Evolutionary conservation across 2,113 vertebrate genomes (phyloP), one percentile per base, ranked within the genome.

Genomic region (Alaudala cheleensis): DNA sequence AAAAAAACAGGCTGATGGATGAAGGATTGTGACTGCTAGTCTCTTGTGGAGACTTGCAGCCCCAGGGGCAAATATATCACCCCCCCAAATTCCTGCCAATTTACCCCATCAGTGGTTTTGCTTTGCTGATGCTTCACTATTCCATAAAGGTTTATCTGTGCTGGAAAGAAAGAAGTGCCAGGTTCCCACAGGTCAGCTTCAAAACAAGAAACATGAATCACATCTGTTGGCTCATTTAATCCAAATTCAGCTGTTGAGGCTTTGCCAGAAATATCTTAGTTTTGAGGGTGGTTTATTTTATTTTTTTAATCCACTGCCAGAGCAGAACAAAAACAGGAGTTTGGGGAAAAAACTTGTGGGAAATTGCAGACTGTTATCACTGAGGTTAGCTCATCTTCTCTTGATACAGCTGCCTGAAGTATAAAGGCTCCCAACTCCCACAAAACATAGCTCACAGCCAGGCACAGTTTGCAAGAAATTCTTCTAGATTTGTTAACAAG

Each of bases 191-290:
- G 66, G 67, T 86, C 33, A 12, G 3, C 50, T 93, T 89, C 69
- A 86, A 87, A 93, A 34, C 29, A 77, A 81, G 78, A 76, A 87
- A 73, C 70, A 66, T 29, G 33, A 73, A 81, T 70, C 31, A 34
- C 62, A 50, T 79, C 62, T 82, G 26, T 79, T 86, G 61, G 34
- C 23, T 50, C 33, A 28, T 65, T 94, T 33, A n/a, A 51, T 86
- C 40, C 33, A 42, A 81, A 65, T 58, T 73, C 40, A 89, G 37
- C 57, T 70, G n/a, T 28, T 50, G 39, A 65, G 39, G 23, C 37
- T 94, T 78, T 93, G n/a, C n/a, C 79, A 86, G 78, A 83, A 67
- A 51, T 90, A 45, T 29, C 80, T 80, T n/a, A 3, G 10, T 61
- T 88, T 69, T 69, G 57, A 64, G 66, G 29, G 31, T 74, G 33